Percentiles rank a stretch among this genome's conserved stretches.
These are phyloP conservation scores for Lethenteron camtschaticum DNA, from an alignment of 2,113 vertebrate genomes.

Conservation along the genomic window DNA sequence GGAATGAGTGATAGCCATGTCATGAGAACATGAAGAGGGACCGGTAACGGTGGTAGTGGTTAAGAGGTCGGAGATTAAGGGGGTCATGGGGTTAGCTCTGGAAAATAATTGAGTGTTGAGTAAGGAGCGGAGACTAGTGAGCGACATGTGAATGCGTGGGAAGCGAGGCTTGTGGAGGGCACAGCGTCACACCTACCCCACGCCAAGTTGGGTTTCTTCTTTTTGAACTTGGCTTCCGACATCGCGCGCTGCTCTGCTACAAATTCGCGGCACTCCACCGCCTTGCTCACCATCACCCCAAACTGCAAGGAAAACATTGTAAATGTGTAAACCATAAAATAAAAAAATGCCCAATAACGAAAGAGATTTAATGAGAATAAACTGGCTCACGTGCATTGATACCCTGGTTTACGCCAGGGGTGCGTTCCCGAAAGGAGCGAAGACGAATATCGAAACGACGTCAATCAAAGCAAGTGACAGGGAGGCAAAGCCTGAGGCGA, in stretches of 20 bases:
- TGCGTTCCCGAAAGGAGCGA: not conserved
- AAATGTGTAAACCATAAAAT: not conserved
- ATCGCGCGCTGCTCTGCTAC: not conserved
- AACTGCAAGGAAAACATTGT: not conserved
- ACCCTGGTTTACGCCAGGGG: not conserved
- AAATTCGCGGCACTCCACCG: conserved; percentile 1
- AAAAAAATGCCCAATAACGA: not conserved
- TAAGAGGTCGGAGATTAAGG: not conserved
- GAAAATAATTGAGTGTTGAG: not conserved
- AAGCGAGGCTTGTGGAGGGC: not conserved
- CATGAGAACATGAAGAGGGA: too few relatives aligned
- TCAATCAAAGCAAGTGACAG: not conserved
- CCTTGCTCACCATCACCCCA: conserved; percentile 4
- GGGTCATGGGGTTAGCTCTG: not conserved
- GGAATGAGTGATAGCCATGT: too few relatives aligned
- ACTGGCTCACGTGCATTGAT: not conserved
- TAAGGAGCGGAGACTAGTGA: not conserved
- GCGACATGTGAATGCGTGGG: not conserved
- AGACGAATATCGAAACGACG: not conserved
- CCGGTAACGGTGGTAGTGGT: too few relatives aligned
- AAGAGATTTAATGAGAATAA: not conserved
- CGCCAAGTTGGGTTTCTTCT: not conserved
- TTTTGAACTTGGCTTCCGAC: not conserved
- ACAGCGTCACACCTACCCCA: conserved; percentile 3
- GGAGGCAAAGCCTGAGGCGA: not conserved